Evolutionary conservation across 1,140 invertebrate genomes (phyloP).

Genomic region (Chrysomallon squamiferum): DNA sequence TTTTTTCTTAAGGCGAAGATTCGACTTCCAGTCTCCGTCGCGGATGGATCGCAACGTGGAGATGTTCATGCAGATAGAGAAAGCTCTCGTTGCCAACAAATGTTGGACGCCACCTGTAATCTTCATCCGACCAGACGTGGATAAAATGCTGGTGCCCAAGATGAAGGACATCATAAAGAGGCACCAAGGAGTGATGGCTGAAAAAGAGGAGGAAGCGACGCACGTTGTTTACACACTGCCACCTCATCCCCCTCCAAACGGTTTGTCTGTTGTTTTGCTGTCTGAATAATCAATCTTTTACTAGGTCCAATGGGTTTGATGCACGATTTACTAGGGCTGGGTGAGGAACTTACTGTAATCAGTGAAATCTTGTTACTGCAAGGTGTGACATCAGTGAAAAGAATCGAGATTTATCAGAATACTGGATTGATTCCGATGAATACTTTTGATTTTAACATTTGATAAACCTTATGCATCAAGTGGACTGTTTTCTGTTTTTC

Average conservation of each 20-base stretch:
- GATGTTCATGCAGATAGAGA: slow-evolving; percentile 92
- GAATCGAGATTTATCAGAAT: too few species aligned
- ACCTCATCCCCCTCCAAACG: slow-evolving; percentile 64
- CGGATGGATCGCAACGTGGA: slow-evolving; percentile 91
- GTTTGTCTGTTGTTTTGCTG: slow-evolving; percentile 23
- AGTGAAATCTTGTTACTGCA: too few species aligned
- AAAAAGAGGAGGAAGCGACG: slow-evolving; percentile 87
- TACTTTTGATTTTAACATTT: too few species aligned
- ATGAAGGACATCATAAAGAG: slow-evolving; percentile 88
- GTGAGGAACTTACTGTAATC: too few species aligned
- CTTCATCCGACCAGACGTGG: slow-evolving; percentile 72
- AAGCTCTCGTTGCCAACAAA: slow-evolving; percentile 81
- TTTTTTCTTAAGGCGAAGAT: slow-evolving; percentile 57
- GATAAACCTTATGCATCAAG: too few species aligned
- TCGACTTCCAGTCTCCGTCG: slow-evolving; percentile 79
- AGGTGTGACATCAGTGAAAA: too few species aligned
- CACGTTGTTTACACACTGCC: slow-evolving; percentile 83
- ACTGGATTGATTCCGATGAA: too few species aligned
- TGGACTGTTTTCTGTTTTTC: too few species aligned
- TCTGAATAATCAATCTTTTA: too few species aligned
- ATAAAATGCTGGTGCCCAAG: slow-evolving; percentile 78
- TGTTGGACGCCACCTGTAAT: slow-evolving; percentile 80
- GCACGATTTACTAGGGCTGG: too few species aligned
- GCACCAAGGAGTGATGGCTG: slow-evolving; percentile 81
- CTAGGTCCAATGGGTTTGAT: too few species aligned